Conservation (phyloP, 1,140 invertebrate genomes). For the Asobara japonica region DNA sequence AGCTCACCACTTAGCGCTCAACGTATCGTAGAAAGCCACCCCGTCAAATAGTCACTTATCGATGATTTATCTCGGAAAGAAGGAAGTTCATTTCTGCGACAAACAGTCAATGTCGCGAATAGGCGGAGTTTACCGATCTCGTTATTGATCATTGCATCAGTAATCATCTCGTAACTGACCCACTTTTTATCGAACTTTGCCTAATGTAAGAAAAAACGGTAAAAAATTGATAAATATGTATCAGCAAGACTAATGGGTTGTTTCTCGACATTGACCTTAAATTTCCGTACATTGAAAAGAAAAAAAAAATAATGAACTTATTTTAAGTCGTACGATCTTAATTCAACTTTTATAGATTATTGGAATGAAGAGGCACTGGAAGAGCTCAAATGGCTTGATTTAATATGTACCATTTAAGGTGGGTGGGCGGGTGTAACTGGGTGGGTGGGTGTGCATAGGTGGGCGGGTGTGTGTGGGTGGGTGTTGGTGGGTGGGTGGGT, state of each 20-base stretch:
- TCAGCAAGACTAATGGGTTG: not conserved
- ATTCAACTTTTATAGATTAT: too few relatives aligned
- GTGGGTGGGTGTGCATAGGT: too few relatives aligned
- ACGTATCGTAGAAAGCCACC: constrained; percentile 6
- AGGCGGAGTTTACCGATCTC: constrained; percentile 1
- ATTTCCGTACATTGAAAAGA: not conserved
- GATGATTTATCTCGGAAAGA: constrained; percentile 1
- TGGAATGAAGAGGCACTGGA: too few relatives aligned
- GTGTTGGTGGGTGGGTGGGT: too few relatives aligned
- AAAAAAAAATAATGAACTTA: not conserved
- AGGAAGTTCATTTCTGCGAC: not conserved
- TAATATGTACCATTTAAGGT: too few relatives aligned
- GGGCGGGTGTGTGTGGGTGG: too few relatives aligned
- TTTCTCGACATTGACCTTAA: not conserved
- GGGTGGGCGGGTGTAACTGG: too few relatives aligned
- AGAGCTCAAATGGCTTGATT: too few relatives aligned
- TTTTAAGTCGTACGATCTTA: too few relatives aligned
- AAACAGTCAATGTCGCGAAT: not conserved
- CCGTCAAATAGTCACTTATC: constrained; percentile 9
- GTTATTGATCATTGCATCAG: not conserved
- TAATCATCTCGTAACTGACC: not conserved
- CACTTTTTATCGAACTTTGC: not conserved
- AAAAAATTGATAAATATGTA: not conserved
- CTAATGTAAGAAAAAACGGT: not conserved
- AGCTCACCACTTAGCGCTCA: not conserved